Percentiles rank a stretch among this genome's conserved stretches.
Evolutionary conservation across 2,113 vertebrate genomes (phyloP).

Genomic region (Tachycineta bicolor): DNA sequence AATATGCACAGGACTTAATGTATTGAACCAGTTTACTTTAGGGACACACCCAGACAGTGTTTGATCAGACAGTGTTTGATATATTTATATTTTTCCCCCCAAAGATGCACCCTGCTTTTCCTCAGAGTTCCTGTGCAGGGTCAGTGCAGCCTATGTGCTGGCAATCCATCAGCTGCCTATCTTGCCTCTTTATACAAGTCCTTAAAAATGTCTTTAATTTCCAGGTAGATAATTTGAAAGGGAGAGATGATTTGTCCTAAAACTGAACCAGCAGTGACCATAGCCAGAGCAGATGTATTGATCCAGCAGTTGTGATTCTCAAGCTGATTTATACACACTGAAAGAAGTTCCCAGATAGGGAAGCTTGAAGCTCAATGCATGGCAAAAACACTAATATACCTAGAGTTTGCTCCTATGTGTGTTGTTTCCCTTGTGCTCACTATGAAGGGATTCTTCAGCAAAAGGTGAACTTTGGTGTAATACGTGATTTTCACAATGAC

Average conservation of each 20-base stretch:
- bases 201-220: background rate
- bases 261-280: accelerated
- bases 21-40: background rate
- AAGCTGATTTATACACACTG: background rate
- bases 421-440: background rate
- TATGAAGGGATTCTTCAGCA: background rate
- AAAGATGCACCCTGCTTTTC: background rate
- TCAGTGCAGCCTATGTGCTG: background rate
- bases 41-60: background rate
- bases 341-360: background rate
- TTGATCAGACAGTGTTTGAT: background rate
- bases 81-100: background rate
- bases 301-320: background rate
- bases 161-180: background rate
- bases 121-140: accelerated
- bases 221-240: background rate
- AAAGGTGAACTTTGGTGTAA: background rate
- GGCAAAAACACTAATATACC: background rate
- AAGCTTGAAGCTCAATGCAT: background rate
- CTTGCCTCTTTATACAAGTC: background rate
- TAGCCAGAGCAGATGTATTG: background rate
- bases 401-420: background rate
- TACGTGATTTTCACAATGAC: background rate
- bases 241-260: background rate
- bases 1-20: background rate